phyloP scores from a whole-genome alignment of 2,888 invertebrate genomes.

The Odontomyia ornata region DNA sequence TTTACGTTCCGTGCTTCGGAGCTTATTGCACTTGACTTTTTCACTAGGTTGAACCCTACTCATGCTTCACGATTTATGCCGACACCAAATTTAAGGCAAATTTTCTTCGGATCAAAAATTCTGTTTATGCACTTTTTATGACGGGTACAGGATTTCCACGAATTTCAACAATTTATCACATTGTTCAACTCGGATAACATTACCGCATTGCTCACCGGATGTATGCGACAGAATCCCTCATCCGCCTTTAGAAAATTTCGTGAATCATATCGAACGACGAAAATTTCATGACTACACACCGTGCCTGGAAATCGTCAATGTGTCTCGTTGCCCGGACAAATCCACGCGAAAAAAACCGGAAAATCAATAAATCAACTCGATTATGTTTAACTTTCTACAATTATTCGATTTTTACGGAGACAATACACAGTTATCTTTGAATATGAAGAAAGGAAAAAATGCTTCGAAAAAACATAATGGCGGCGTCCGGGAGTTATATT shows the following conservation, averaged over 20 bases:
- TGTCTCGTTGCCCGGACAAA: not conserved
- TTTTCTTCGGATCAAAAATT: too few species aligned
- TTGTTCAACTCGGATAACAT: not conserved
- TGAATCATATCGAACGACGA: slow-evolving; percentile 7
- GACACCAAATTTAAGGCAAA: not conserved
- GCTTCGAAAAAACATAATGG: slow-evolving; percentile 49
- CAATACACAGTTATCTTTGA: slow-evolving; percentile 19
- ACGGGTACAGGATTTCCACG: not conserved
- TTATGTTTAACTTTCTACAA: not conserved
- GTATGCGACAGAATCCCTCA: not conserved
- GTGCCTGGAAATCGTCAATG: slow-evolving; percentile 7
- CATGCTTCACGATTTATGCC: not conserved
- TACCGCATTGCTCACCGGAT: not conserved
- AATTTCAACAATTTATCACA: not conserved
- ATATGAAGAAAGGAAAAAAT: slow-evolving; percentile 27
- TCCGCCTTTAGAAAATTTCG: not conserved
- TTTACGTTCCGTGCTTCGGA: not conserved
- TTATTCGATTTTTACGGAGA: slow-evolving; percentile 29
- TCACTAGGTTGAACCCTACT: not conserved
- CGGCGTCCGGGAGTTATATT: slow-evolving; percentile 48
- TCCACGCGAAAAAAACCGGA: not conserved
- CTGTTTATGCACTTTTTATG: too few species aligned
- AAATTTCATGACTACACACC: slow-evolving; percentile 8
- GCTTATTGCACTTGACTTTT: not conserved
- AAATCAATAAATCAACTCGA: slow-evolving; percentile 11